A percentile compares a stretch with the other conserved stretches of the same genome.
Evolutionary conservation across 2,113 vertebrate species (phyloP).

Genomic region (Falcunculus frontatus): DNA sequence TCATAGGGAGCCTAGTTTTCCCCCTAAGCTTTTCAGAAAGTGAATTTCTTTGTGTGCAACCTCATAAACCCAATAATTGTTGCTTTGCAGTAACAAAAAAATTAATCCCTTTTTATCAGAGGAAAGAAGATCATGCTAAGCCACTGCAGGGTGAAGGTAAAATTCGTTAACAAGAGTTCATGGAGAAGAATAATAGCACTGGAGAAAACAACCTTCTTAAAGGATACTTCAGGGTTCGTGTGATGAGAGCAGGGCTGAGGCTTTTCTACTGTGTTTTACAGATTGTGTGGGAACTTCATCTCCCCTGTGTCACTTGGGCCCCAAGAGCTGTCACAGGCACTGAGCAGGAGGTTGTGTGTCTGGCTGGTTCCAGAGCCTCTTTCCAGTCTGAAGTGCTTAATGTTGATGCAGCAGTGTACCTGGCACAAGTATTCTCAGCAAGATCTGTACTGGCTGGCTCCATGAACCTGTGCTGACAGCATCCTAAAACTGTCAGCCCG

Average conservation of each 20-base stretch:
- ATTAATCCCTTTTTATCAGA: not conserved
- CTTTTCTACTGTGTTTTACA: rapidly evolving
- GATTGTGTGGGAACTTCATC: rapidly evolving
- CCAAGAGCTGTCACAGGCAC: too few relatives aligned
- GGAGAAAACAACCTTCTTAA: not conserved
- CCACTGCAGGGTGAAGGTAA: not conserved
- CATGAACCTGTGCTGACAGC: not conserved
- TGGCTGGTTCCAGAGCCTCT: not conserved
- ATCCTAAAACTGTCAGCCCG: not conserved
- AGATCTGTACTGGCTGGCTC: not conserved
- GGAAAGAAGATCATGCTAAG: not conserved
- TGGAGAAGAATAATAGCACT: not conserved
- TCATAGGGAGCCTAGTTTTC: not conserved
- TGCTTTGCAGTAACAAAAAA: not conserved
- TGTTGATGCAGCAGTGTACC: not conserved
- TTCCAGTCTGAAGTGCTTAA: not conserved
- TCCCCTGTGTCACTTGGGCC: too few relatives aligned
- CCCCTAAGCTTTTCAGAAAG: not conserved
- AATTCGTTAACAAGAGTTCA: not conserved
- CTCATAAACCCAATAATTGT: not conserved
- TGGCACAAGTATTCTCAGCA: not conserved
- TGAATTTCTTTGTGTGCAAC: not conserved
- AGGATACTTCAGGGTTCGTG: not conserved
- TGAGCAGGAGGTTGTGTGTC: not conserved
- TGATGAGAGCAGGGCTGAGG: not conserved